These are phyloP conservation scores for Tethea ocularis DNA, from an alignment of 2,888 invertebrate genomes.

Conservation along the genomic window DNA sequence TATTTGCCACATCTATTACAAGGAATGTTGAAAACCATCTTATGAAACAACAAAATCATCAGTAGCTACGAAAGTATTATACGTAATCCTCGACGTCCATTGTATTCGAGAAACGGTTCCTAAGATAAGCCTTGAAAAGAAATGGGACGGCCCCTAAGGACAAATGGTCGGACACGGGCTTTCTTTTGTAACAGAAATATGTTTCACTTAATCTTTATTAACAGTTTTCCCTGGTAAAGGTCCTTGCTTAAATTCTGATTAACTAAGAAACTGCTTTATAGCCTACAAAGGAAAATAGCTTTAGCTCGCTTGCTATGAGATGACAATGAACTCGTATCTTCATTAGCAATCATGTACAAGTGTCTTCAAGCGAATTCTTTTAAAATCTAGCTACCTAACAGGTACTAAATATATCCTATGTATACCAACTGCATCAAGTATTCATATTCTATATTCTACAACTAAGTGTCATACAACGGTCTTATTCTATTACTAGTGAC, in stretches of 20 bases:
- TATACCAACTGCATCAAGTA: neutral
- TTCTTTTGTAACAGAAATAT: slow-evolving; percentile 37
- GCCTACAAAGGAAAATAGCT: neutral
- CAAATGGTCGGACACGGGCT: slow-evolving; percentile 38
- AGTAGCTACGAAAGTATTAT: slow-evolving; percentile 44
- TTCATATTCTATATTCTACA: too few species aligned
- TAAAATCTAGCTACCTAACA: neutral
- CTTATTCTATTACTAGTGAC: too few species aligned
- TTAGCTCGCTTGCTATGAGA: neutral
- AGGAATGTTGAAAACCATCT: neutral
- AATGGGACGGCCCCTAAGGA: slow-evolving; percentile 39
- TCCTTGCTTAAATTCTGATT: slow-evolving; percentile 14
- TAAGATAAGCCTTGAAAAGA: slow-evolving; percentile 58
- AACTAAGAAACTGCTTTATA: slow-evolving; percentile 6
- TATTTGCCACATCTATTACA: neutral
- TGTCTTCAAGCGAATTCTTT: too few species aligned
- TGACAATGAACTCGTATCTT: neutral
- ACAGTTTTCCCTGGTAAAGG: slow-evolving; percentile 18
- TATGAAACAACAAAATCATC: slow-evolving; percentile 31
- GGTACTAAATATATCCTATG: neutral
- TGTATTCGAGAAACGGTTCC: slow-evolving; percentile 56
- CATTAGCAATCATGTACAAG: neutral
- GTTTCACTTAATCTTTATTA: slow-evolving; percentile 27
- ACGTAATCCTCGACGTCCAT: slow-evolving; percentile 44
- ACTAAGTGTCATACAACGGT: too few species aligned